These are phyloP conservation scores for Anhinga rufa DNA, from an alignment of 2,113 vertebrate genomes.

Conservation along the genomic window DNA sequence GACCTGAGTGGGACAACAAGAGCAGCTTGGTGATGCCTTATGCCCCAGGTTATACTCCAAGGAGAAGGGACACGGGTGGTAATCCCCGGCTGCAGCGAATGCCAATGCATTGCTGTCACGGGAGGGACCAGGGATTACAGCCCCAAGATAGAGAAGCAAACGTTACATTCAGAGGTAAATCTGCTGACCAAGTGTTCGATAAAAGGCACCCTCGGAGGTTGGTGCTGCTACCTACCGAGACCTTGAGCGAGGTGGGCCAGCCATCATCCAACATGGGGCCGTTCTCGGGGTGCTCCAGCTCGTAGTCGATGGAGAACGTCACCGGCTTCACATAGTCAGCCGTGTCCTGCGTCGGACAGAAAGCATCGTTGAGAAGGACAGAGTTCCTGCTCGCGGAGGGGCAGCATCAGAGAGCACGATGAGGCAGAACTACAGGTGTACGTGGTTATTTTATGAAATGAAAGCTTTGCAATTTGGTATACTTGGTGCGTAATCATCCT, in stretches of 20 bases:
- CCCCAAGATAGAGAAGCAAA: background rate
- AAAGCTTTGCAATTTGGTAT: background rate
- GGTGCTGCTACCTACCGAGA: constrained; percentile 70
- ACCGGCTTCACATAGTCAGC: constrained; percentile 93
- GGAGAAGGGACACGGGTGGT: background rate
- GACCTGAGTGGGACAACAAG: constrained; percentile 70
- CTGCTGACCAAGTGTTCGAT: background rate
- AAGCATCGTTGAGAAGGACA: accelerated
- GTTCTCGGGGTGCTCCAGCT: constrained; percentile 68
- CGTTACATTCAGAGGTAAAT: background rate
- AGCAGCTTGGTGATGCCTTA: accelerated
- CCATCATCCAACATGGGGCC: constrained; percentile 85
- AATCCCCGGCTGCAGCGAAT: background rate
- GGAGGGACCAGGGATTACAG: background rate
- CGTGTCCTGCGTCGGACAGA: constrained; percentile 77
- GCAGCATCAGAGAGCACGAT: background rate
- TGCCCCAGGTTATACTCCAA: background rate
- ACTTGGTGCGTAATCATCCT: background rate
- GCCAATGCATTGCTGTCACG: accelerated
- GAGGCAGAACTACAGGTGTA: background rate
- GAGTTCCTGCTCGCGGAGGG: background rate
- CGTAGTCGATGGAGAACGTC: constrained; percentile 81
- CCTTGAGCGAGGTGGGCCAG: constrained; percentile 87
- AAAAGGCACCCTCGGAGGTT: background rate
- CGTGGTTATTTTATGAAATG: too few species aligned